These are phyloP conservation scores for Pilophorus perplexus DNA, from an alignment of 2,888 invertebrate genomes.

Conservation along the genomic window DNA sequence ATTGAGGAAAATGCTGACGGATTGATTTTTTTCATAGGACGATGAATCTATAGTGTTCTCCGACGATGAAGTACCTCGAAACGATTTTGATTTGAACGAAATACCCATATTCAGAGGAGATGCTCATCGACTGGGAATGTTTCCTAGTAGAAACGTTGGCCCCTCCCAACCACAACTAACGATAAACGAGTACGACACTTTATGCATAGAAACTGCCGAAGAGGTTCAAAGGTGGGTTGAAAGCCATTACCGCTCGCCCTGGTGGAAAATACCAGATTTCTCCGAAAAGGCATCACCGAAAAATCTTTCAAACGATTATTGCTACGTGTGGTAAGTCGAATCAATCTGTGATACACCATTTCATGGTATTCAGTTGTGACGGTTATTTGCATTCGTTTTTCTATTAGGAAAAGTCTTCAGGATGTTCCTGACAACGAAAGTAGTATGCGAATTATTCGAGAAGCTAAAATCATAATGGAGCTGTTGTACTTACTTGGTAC, in stretches of 20 bases:
- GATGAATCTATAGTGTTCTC: constrained; percentile 4
- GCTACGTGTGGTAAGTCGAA: constrained; percentile 26
- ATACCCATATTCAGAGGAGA: neutral
- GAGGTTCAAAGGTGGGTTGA: constrained; percentile 20
- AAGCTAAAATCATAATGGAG: constrained; percentile 35
- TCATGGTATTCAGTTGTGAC: too few species aligned
- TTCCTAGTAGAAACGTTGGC: too few species aligned
- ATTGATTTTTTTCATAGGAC: neutral
- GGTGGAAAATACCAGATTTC: constrained; percentile 40
- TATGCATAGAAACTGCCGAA: neutral
- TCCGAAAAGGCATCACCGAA: constrained; percentile 33
- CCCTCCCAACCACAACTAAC: neutral
- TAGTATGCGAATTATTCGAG: constrained; percentile 32
- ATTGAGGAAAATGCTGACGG: neutral
- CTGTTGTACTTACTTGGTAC: constrained; percentile 25
- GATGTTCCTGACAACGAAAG: neutral
- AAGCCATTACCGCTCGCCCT: constrained; percentile 15
- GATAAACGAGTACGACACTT: neutral
- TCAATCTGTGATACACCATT: too few species aligned
- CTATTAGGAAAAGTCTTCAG: neutral
- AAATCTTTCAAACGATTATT: constrained; percentile 31
- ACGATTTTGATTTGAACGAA: constrained; percentile 8
- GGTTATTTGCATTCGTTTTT: neutral
- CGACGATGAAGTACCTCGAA: neutral
- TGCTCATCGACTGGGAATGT: neutral